Evolutionary conservation across 2,113 vertebrate species (phyloP), one percentile per base, ranked within the genome.

Genomic region (Seriola dumerili): DNA sequence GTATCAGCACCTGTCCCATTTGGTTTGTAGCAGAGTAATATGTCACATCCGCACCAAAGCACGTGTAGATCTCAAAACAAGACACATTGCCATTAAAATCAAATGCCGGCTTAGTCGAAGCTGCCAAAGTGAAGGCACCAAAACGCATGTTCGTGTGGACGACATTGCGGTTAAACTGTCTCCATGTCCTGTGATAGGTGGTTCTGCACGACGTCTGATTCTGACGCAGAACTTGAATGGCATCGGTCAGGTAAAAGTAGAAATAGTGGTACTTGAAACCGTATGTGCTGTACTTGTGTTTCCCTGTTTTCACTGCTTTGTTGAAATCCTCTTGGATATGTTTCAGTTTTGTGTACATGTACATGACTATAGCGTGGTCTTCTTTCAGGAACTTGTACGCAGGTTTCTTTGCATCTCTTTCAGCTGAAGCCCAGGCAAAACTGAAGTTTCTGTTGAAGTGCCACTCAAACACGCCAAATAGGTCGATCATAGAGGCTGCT

Each of bases 11-110:
- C 55, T 92, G 83, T 29, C 81, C 87, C 14, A 0, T 14, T 14
- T 73, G 50, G 0, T 54, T 36, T 29, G 1, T n/a, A 4, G 81
- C 78, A 29, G 88, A 92, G 66, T 89, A 90, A 40, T 83, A 21
- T 3, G 86, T 77, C 16, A 93, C 76, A 9, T 93, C 88, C 13
- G 88, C 91, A 34, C 90, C 83, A 7, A 86, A 84, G 55, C 91
- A 89, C 0, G 86, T 89, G 17, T 75, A 32, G 25, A 93, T 90
- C 72, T 93, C 90, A 77, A 93, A 93, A 52, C 88, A 93, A 44
- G 89, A 89, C 29, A 75, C 70, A 1, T 68, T 75, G 7, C 74
- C 77, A 1, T 42, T 59, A 2, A 48, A 44, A 3, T 12, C 19
- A 58, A 73, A 54, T 0, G 75, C 48, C 5, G 38, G 14, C 32